These are phyloP conservation scores for Diachrysia chrysitis DNA, from an alignment of 2,888 invertebrate species.

Conservation along the genomic window DNA sequence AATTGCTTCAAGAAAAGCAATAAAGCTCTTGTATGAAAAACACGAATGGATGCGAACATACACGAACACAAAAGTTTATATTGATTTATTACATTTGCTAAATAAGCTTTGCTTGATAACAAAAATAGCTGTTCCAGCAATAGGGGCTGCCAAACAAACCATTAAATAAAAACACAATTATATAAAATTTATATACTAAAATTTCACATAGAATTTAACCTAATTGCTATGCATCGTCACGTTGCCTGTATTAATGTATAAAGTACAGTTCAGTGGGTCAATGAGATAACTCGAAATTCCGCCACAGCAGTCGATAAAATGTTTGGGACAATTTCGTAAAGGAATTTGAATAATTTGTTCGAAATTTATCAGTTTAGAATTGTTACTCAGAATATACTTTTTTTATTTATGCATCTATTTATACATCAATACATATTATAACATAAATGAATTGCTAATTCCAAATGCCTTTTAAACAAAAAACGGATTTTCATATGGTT, in stretches of 20 bases:
- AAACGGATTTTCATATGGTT: too few relatives aligned
- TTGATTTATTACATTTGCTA: background rate
- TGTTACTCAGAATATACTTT: background rate
- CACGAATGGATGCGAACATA: background rate
- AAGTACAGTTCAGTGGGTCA: conserved; percentile 31
- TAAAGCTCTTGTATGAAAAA: too few relatives aligned
- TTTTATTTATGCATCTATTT: too few relatives aligned
- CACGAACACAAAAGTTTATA: background rate
- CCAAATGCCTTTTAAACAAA: too few relatives aligned
- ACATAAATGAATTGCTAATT: too few relatives aligned
- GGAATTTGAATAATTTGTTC: background rate
- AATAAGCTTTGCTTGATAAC: background rate
- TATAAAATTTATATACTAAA: conserved; percentile 29
- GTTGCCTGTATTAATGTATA: conserved; percentile 33
- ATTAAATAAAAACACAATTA: background rate
- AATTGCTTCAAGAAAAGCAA: too few relatives aligned
- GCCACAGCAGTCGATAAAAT: background rate
- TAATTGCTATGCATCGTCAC: conserved; percentile 54
- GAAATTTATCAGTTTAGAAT: background rate
- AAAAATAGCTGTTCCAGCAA: background rate
- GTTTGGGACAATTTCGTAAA: background rate
- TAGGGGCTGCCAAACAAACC: background rate
- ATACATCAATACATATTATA: too few relatives aligned
- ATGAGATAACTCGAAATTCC: conserved; percentile 25
- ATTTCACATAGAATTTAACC: conserved; percentile 30